A percentile compares a stretch with the other conserved stretches of the same genome.
Conservation (phyloP, 2,888 invertebrate species). For the Xestia c-nigrum region DNA sequence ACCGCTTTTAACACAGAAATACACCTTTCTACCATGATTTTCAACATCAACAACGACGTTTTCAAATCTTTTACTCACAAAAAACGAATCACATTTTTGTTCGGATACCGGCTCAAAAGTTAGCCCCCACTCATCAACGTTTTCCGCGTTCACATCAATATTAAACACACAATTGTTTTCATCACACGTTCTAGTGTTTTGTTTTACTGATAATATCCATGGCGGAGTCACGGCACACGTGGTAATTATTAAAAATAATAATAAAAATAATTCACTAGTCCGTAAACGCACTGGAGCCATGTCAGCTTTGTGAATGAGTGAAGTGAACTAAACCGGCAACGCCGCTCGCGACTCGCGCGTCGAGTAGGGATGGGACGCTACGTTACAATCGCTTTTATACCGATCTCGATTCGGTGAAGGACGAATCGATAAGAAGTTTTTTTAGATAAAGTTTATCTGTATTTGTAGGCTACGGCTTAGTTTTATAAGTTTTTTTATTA, state of each 20-base stretch:
- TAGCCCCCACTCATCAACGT: constrained; percentile 81
- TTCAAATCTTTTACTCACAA: constrained; percentile 68
- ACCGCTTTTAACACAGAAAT: constrained; percentile 82
- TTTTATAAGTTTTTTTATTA: constrained; percentile 59
- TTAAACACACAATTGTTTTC: constrained; percentile 79
- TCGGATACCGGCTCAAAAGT: constrained; percentile 77
- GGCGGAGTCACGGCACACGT: constrained; percentile 80
- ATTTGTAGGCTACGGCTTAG: constrained; percentile 55
- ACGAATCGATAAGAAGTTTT: constrained; percentile 64
- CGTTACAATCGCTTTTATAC: constrained; percentile 65
- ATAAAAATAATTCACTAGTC: constrained; percentile 86
- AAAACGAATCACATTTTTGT: constrained; percentile 69
- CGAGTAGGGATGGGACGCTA: constrained; percentile 67
- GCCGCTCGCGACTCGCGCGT: constrained; percentile 56
- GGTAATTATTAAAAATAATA: constrained; percentile 85
- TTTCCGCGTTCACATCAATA: constrained; percentile 77
- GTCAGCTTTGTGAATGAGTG: constrained; percentile 67
- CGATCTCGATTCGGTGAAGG: constrained; percentile 57
- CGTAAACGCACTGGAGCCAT: constrained; percentile 83
- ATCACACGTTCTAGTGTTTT: constrained; percentile 77
- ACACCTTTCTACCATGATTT: constrained; percentile 74
- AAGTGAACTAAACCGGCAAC: constrained; percentile 60
- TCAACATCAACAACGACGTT: constrained; percentile 75
- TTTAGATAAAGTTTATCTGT: constrained; percentile 65
- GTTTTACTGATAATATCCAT: constrained; percentile 85